These are phyloP conservation scores for Penaeus monodon DNA, from an alignment of 2,888 invertebrate genomes.

Conservation along the genomic window DNA sequence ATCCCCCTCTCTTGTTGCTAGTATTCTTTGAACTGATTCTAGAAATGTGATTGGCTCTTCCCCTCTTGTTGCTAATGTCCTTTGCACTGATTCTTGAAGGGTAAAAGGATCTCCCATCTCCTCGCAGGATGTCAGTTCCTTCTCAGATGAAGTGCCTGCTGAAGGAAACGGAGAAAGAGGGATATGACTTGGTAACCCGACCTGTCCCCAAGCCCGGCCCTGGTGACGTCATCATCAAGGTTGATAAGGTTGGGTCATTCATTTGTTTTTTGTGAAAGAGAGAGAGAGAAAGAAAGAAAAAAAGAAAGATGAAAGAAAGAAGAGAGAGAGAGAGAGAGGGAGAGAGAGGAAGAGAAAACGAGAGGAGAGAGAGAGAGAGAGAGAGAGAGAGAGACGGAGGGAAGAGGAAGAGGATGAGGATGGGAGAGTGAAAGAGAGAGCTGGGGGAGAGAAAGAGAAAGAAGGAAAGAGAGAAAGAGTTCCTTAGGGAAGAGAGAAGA, in stretches of 20 bases:
- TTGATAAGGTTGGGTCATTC: conserved; percentile 27
- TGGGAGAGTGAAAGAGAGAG: too few species aligned
- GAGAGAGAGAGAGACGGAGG: too few species aligned
- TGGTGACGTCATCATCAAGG: conserved; percentile 48
- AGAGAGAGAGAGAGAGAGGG: too few species aligned
- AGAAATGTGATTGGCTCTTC: neutral
- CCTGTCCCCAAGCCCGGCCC: conserved; percentile 44
- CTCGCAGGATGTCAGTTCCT: conserved; percentile 27
- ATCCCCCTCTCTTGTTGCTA: too few species aligned
- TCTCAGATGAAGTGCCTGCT: conserved; percentile 41
- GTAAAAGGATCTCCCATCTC: neutral
- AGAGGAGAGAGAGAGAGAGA: too few species aligned
- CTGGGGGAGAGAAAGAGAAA: too few species aligned
- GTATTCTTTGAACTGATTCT: too few species aligned
- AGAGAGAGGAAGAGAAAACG: too few species aligned
- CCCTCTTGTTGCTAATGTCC: neutral
- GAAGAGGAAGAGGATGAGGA: too few species aligned
- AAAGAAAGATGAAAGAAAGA: neutral
- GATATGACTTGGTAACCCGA: conserved; percentile 33
- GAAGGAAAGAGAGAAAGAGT: too few species aligned
- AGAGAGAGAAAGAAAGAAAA: too few species aligned
- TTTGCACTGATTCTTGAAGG: neutral
- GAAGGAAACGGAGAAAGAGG: conserved; percentile 34
- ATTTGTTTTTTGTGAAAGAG: neutral
- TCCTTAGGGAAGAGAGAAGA: neutral